Evolutionary conservation across 2,797 vertebrate genomes (phyloP).

Genomic region (Limnodromus scolopaceus): DNA sequence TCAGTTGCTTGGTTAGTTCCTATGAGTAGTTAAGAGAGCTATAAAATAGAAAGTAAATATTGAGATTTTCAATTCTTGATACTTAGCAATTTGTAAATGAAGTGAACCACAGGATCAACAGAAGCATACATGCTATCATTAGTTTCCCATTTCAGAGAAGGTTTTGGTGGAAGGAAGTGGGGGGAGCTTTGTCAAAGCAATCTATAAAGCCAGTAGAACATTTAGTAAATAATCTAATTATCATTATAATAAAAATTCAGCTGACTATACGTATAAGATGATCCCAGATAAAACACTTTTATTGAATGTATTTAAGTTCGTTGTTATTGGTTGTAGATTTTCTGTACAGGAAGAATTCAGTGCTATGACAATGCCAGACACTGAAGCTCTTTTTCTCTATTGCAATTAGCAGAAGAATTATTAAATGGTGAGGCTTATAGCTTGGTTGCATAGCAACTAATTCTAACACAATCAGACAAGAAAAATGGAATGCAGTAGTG

Average conservation of each 20-base stretch:
- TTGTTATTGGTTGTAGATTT: background rate
- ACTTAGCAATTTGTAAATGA: conserved; percentile 13
- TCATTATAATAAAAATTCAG: background rate
- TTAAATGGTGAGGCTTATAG: conserved; percentile 53
- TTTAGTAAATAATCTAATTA: background rate
- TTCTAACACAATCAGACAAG: conserved; percentile 66
- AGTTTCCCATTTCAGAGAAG: background rate
- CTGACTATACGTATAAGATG: background rate
- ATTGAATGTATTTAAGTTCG: too few species aligned
- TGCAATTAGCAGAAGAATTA: conserved; percentile 61
- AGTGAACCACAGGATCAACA: background rate
- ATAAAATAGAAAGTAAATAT: background rate
- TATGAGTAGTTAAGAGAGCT: background rate
- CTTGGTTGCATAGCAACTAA: conserved; percentile 74
- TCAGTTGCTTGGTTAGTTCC: background rate
- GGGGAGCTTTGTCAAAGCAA: background rate
- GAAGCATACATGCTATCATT: background rate
- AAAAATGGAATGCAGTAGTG: conserved; percentile 42
- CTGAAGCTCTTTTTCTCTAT: conserved; percentile 34
- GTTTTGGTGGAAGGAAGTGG: background rate
- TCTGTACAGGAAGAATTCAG: background rate
- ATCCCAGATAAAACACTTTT: too few species aligned
- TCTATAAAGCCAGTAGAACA: background rate
- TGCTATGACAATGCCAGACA: background rate
- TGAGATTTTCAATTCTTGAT: background rate